Evolutionary conservation across 2,888 invertebrate genomes (phyloP), one percentile per base, ranked within the genome.

Genomic region (Melieria crassipennis): DNA sequence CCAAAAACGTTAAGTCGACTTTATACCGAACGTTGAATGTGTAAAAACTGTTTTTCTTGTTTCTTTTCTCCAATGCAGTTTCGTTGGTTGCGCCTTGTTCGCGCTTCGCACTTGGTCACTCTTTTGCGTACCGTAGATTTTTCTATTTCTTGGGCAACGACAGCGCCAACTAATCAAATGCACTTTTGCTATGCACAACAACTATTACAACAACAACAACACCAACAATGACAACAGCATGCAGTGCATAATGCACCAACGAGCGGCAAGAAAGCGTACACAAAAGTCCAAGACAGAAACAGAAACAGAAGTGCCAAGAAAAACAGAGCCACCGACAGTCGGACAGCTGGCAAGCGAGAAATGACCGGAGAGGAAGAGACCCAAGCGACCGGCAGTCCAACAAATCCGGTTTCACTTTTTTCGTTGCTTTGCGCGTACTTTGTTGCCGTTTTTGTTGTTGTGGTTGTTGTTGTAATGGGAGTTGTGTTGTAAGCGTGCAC

Each of bases 351-450:
- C 16, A 57, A 16, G 6, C 30, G 30, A 30, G 50, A 67, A 42
- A 47, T 13, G 11, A 58, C 11, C 16, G 30, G 30, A 58, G 30
- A 58, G 10, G 30, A 58, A 30, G 16, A 58, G 30, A 58, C 5
- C 6, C 10, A 16, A 58, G 10, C n/a, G 5, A 6, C 11, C n/a
- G 30, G 30, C 10, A 58, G 4, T 47, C 57, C 42, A 58, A 73
- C 56, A 72, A 73, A 69, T 74, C 74, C 70, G 75, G 74, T 75
- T 75, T 75, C 74, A 74, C 75, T 75, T 73, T 75, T 74, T 68
- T 67, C 62, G 64, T 57, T 55, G 16, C 48, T 64, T 47, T 63
- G 30, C 57, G 42, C 10, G 30, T 30, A 30, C 30, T 30, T 30
- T 30, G 30, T 45, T 62, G 42, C 10, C n/a, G 50, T 30, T n/a